Percentiles rank a stretch among this genome's conserved stretches.
These are phyloP conservation scores for Nyctereutes procyonoides DNA, from an alignment of 2,113 vertebrate genomes.

Conservation along the genomic window DNA sequence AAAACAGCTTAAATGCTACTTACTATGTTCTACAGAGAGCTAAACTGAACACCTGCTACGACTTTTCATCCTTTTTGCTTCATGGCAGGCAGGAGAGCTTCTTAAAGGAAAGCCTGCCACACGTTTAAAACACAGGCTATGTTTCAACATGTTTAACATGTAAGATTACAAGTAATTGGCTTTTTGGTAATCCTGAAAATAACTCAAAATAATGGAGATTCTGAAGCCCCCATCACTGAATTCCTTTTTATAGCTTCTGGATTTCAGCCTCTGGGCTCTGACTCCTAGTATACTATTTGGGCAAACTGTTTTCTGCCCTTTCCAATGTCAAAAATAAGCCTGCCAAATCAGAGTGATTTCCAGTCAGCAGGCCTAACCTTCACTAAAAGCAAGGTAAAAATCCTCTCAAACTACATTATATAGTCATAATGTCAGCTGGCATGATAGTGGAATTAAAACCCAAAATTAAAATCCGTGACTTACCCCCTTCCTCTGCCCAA, in stretches of 20 bases:
- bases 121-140: constrained; percentile 25
- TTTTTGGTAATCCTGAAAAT: constrained; percentile 69
- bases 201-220: constrained; percentile 67
- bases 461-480: constrained; percentile 16
- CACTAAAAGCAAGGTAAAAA: constrained; percentile 78
- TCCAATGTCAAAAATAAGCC: constrained; percentile 61
- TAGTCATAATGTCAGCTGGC: constrained; percentile 76
- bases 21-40: constrained; percentile 1
- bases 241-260: constrained; percentile 8
- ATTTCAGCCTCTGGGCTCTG: constrained; percentile 55
- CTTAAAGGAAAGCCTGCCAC: not conserved
- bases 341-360: constrained; percentile 78
- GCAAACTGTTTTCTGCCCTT: constrained; percentile 72
- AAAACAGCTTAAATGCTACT: not conserved
- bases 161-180: constrained; percentile 35
- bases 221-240: constrained; percentile 44
- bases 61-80: not conserved
- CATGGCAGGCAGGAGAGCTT: not conserved
- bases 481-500: not conserved
- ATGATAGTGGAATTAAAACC: constrained; percentile 78
- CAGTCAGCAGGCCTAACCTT: constrained; percentile 71
- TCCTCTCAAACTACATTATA: constrained; percentile 64
- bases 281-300: constrained; percentile 63
- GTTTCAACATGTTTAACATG: constrained; percentile 35
- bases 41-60: not conserved